These are phyloP conservation scores for Dusona sp. DNA, from an alignment of 2,888 invertebrate genomes.

Conservation along the genomic window DNA sequence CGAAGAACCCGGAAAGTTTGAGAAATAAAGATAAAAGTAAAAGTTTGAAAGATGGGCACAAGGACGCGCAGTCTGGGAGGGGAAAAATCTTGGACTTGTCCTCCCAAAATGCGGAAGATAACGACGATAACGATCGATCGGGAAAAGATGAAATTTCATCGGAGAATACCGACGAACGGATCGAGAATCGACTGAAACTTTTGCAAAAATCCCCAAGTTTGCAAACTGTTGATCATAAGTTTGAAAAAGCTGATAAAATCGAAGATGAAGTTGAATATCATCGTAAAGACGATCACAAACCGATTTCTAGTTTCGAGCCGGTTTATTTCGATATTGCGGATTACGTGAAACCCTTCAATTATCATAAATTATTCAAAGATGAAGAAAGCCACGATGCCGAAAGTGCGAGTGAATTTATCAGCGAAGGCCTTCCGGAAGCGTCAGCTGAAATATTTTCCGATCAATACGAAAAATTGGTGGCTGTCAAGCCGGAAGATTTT, in stretches of 20 bases:
- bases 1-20: conserved; percentile 48
- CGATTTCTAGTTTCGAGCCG: conserved; percentile 40
- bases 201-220: background rate
- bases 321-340: conserved; percentile 76
- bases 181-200: conserved; percentile 64
- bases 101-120: background rate
- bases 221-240: conserved; percentile 30
- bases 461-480: background rate
- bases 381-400: conserved; percentile 77
- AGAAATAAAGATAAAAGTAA: conserved; percentile 59
- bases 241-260: conserved; percentile 12
- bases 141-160: background rate
- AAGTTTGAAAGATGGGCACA: conserved; percentile 54
- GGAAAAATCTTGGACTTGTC: conserved; percentile 3
- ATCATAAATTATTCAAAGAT: conserved; percentile 70
- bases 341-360: conserved; percentile 76
- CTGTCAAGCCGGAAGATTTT: conserved; percentile 49
- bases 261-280: conserved; percentile 80
- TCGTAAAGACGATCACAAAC: conserved; percentile 1
- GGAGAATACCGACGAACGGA: conserved; percentile 24
- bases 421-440: conserved; percentile 50
- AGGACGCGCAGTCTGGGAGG: conserved; percentile 14
- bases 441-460: conserved; percentile 33
- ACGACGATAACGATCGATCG: conserved; percentile 13
- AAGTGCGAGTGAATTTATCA: conserved; percentile 79